Base-by-base conservation (phyloP, 1,140 invertebrate species). In the Papilio xuthus region DNA sequence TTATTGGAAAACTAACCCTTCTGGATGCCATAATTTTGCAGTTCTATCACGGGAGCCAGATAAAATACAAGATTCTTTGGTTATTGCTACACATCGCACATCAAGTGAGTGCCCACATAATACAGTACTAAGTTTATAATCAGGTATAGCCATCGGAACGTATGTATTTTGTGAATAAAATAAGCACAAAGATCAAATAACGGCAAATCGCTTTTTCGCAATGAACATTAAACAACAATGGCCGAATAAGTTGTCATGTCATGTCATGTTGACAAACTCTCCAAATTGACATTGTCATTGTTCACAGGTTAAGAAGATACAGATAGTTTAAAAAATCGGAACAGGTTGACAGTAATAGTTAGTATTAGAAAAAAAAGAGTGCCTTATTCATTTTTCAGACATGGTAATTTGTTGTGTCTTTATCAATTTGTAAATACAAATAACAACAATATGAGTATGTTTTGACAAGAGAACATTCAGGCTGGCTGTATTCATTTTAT, bases 31-130 rank as follows among this genome's bases (percentile, higher is more conserved):
- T 12, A 98, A 92, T 93, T 97, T 97, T 15, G 97, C 96, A 23
- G 97, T 98, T 90, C 96, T 96, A 92, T 99, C 98, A 84, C 98
- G 95, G 15, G 98, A 99, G 9, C 96, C 97, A 2, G 98, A 98
- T 37, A 98, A 91, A 83, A 99, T 96, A 77, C 95, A 95, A 82
- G 95, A 96, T 86, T 97, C 96, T 8, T 95, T 94, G 50, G 95
- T 95, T 8, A 95, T 94, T 3, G 95, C 94, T 13, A 99, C 94
- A 69, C 96, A 96, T 80, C 98, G 95, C 41, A 99, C 98, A 92
- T 99, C 98, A 86, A 96, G 95, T 50, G 96, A 96, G 93, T 99
- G 98, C 0, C 97, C 97, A 82, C 94, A 92, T 47, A 98, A 92
- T 83, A 95, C 95, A 87, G 95, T 95, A 90, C 97, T 96, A 77